A percentile compares a stretch with the other conserved stretches of the same genome.
These are phyloP conservation scores for Rhysida immarginata DNA, from an alignment of 1,140 invertebrate genomes.

Conservation along the genomic window DNA sequence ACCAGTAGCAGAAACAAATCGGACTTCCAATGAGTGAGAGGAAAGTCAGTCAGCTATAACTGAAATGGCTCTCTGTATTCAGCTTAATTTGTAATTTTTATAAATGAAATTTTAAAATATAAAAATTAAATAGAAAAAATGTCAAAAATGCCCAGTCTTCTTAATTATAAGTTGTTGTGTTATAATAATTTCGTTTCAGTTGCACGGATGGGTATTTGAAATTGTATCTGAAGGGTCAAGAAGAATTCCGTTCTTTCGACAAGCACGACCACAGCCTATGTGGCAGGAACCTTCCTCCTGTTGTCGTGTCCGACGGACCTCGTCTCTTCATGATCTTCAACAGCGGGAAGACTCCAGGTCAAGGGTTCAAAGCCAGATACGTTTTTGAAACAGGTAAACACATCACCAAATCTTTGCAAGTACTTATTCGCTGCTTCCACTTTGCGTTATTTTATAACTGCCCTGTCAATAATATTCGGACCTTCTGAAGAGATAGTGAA, in stretches of 20 bases:
- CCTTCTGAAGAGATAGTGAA: no score
- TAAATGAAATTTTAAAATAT: no score
- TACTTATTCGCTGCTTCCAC: slow-evolving; percentile 66
- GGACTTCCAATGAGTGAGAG: no score
- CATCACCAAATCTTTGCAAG: slow-evolving; percentile 88
- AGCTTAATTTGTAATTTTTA: no score
- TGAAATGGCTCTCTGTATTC: no score
- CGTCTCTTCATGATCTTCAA: slow-evolving; percentile 83
- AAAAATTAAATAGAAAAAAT: no score
- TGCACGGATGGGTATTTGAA: slow-evolving; percentile 82
- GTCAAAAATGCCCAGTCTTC: no score
- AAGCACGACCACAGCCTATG: slow-evolving; percentile 86
- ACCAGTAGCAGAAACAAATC: no score
- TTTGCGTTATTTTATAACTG: no score
- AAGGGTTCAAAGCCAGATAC: slow-evolving; percentile 81
- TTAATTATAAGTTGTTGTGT: no score
- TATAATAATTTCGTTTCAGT: slow-evolving; percentile 31
- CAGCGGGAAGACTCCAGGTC: slow-evolving; percentile 69
- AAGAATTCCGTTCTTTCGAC: slow-evolving; percentile 71
- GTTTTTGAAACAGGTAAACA: slow-evolving; percentile 69
- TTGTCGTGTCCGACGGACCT: slow-evolving; percentile 73
- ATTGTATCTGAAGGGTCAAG: slow-evolving; percentile 79
- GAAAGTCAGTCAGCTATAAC: no score
- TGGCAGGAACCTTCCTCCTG: slow-evolving; percentile 48
- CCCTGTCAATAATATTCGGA: no score